Conservation (phyloP, 2,113 vertebrate species). For the Phalacrocorax brasilianus region DNA sequence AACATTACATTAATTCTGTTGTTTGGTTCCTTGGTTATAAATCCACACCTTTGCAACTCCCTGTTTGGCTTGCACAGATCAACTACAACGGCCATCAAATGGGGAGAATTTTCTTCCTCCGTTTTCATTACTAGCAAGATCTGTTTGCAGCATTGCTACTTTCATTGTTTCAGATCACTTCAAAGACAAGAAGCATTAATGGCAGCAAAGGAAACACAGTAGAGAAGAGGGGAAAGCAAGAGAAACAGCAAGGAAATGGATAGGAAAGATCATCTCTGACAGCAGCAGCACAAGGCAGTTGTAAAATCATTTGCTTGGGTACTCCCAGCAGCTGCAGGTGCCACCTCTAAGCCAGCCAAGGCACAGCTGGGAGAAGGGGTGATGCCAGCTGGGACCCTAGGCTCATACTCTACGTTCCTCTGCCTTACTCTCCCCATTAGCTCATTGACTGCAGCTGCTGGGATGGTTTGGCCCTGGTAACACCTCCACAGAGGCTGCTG, state of each 20-base stretch:
- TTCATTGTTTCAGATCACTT: not conserved
- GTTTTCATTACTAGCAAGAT: not conserved
- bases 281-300: not conserved
- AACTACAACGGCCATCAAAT: not conserved
- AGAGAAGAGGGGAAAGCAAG: not conserved
- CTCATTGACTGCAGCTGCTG: not conserved
- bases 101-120: not conserved
- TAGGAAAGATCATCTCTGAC: not conserved
- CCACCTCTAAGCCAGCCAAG: not conserved
- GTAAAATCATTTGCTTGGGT: not conserved
- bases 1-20: not conserved
- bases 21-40: not conserved
- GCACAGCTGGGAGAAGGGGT: not conserved
- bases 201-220: not conserved
- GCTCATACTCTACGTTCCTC: not conserved
- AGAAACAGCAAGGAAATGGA: not conserved
- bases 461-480: not conserved
- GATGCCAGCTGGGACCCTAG: not conserved
- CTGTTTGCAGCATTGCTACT: not conserved
- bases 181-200: not conserved
- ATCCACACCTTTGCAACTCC: not conserved
- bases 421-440: not conserved
- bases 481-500: not conserved
- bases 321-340: not conserved
- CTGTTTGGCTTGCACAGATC: not conserved